These are phyloP conservation scores for Phycodurus eques DNA, from an alignment of 2,113 vertebrate species.

Conservation along the genomic window DNA sequence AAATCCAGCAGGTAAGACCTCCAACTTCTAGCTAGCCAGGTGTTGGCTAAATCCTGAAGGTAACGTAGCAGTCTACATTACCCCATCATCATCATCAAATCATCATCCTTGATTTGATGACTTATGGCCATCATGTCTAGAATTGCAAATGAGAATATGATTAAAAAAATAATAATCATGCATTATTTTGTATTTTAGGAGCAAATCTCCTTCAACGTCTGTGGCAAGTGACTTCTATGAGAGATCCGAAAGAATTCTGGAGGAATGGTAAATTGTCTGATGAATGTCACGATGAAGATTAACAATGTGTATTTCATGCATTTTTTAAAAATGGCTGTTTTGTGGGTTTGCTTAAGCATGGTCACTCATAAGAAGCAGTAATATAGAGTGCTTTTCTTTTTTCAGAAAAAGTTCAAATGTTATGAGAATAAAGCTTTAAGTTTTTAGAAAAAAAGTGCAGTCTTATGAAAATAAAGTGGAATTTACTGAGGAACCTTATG, in stretches of 20 bases:
- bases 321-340: no score
- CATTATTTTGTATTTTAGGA: constrained; percentile 39
- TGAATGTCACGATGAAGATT: not conserved
- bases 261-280: constrained; percentile 85
- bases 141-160: not conserved
- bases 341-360: no score
- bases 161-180: not conserved
- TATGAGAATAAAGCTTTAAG: no score
- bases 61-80: not conserved
- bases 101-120: no score
- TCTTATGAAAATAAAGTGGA: no score
- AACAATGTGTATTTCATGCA: no score
- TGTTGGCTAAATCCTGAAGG: not conserved
- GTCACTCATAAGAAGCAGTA: not conserved
- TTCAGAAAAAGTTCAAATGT: no score
- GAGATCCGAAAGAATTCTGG: constrained; percentile 84
- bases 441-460: no score
- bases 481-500: no score
- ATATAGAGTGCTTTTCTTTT: no score
- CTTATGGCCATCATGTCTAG: not conserved
- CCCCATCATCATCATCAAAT: no score
- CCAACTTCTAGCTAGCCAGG: not conserved
- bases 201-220: constrained; percentile 47
- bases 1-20: constrained; percentile 63
- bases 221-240: constrained; percentile 59